Evolutionary conservation across 2,113 vertebrate genomes (phyloP).

Genomic region (Lucifuga dentata): DNA sequence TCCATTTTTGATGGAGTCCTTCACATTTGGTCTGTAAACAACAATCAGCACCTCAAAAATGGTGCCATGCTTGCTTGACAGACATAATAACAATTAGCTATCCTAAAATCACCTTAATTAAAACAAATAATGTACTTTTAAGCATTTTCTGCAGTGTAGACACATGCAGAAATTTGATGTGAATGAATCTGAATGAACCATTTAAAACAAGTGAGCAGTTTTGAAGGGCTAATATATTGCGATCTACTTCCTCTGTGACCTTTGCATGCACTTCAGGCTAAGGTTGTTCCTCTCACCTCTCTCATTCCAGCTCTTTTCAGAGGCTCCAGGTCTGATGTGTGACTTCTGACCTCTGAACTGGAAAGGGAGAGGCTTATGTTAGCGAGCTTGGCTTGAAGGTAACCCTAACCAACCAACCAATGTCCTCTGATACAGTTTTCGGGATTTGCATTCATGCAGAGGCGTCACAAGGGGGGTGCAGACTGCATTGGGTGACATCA

Average conservation of each 20-base stretch:
- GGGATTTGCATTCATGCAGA: conserved; percentile 39
- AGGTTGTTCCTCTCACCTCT: conserved; percentile 28
- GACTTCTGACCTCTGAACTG: conserved; percentile 67
- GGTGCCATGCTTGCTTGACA: too few relatives aligned
- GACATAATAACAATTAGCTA: too few relatives aligned
- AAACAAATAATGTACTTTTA: too few relatives aligned
- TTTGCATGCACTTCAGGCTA: conserved; percentile 52
- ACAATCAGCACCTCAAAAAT: too few relatives aligned
- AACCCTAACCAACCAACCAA: conserved; percentile 74
- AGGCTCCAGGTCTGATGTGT: conserved; percentile 55
- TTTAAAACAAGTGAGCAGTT: not conserved
- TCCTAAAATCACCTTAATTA: too few relatives aligned
- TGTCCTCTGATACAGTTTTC: conserved; percentile 51
- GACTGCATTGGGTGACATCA: too few relatives aligned
- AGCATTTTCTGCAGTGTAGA: not conserved
- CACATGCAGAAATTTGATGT: not conserved
- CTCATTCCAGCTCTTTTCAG: conserved; percentile 44
- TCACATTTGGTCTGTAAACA: too few relatives aligned
- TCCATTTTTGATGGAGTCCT: too few relatives aligned
- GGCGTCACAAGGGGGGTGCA: too few relatives aligned
- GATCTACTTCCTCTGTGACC: conserved; percentile 59
- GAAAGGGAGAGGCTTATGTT: conserved; percentile 64
- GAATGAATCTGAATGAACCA: conserved; percentile 1
- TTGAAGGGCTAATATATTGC: conserved; percentile 25
- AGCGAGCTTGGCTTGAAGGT: conserved; percentile 43